phyloP scores from a whole-genome alignment of 64 coral and sea anemone species.

The Porites lutea region DNA sequence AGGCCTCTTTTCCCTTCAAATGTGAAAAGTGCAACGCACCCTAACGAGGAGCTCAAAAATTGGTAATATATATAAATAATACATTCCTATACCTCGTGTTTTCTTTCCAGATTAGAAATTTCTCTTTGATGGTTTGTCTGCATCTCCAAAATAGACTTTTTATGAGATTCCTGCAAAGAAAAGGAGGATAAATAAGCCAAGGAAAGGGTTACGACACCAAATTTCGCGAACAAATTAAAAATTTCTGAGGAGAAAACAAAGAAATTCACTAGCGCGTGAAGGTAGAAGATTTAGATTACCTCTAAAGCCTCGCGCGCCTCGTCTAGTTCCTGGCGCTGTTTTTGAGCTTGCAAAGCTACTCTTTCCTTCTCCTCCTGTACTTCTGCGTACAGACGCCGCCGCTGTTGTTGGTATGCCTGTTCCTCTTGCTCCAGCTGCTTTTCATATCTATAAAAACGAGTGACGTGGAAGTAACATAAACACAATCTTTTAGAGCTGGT shows the following conservation, averaged over 20 bases:
- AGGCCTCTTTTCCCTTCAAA: too few species aligned
- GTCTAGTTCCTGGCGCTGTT: constrained; percentile 92
- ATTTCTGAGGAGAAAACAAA: too few species aligned
- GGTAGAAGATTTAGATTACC: constrained; percentile 34
- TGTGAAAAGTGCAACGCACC: too few species aligned
- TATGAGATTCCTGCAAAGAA: constrained; percentile 85
- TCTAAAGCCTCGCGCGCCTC: constrained; percentile 77
- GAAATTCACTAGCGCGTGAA: too few species aligned
- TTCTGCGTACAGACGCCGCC: constrained; percentile 90
- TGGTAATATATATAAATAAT: too few species aligned
- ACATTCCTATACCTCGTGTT: constrained; percentile 69
- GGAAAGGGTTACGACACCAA: too few species aligned
- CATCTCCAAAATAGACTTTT: constrained; percentile 73
- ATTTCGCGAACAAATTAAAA: too few species aligned
- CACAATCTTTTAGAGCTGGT: too few species aligned
- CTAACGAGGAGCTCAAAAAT: too few species aligned
- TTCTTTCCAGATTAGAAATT: constrained; percentile 74
- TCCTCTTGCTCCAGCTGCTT: constrained; percentile 98
- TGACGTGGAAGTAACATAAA: neutral
- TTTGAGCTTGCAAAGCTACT: constrained; percentile 83
- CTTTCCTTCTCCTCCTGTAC: constrained; percentile 97
- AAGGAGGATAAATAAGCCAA: neutral
- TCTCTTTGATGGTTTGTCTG: constrained; percentile 73
- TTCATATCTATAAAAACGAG: constrained; percentile 67
- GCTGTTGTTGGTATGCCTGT: constrained; percentile 88